Base-by-base conservation (phyloP, 2,113 vertebrate genomes). In the Odocoileus hemionus region DNA sequence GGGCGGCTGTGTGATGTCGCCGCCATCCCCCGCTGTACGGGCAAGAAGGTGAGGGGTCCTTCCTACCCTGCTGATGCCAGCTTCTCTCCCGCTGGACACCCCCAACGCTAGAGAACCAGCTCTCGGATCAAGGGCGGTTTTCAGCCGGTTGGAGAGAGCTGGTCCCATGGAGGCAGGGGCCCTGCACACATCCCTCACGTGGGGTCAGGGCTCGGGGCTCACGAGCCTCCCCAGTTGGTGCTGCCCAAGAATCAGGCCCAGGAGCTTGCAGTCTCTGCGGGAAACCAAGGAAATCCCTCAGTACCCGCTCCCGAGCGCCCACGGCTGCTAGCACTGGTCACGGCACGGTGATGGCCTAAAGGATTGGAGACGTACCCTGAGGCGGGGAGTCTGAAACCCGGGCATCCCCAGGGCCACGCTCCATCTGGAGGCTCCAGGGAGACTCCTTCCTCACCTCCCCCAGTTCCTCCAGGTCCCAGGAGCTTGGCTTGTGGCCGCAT, bases 1-100 rank as follows among this genome's bases (percentile, higher is more conserved):
- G 52, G 43, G 7, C 0, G 5, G 60, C 10, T 43, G 2, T 33
- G n/a, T 7, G 1, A 14, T 6, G 0, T 5, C 8, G 13, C 13
- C 6, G 39, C 10, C 14, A 7, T 21, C 21, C 21, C 17, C 4
- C 7, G 5, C 7, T 16, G 80, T 13, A 28, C 9, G 36, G 36
- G 43, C 15, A 6, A 45, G 58, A 88, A 47, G 23, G 12, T 5
- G 17, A n/a, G 30, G 52, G 33, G 28, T 45, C 8, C 7, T 52
- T 52, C 14, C 21, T 33, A 26, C 15, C 3, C 30, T 9, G 6
- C 26, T 2, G 39, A n/a, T 3, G n/a, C 12, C 19, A 5, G 16
- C 33, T 74, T 80, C 87, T 90, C 25, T 67, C 80, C 43, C 7
- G 36, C 7, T 14, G 12, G 47, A 86, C 23, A 36, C 17, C 0